Evolutionary conservation across 1,140 invertebrate genomes (phyloP).

Genomic region (Contarinia nasturtii): DNA sequence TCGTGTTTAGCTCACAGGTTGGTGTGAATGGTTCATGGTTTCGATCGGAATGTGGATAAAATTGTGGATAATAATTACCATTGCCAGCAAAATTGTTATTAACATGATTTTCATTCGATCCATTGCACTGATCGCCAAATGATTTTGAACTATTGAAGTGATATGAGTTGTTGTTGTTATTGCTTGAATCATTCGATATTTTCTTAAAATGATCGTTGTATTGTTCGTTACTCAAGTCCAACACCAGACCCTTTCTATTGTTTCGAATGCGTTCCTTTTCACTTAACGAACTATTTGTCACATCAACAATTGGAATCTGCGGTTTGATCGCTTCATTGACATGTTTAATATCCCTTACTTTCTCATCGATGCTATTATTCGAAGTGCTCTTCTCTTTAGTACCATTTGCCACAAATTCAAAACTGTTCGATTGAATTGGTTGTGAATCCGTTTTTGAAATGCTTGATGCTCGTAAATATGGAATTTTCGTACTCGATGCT

Average conservation of each 20-base stretch:
- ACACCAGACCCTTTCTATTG: constrained; percentile 35
- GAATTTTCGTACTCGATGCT: neutral
- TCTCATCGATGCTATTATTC: no score
- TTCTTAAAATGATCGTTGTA: constrained; percentile 13
- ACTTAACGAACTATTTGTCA: neutral
- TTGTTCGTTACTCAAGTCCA: constrained; percentile 41
- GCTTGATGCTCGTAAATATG: neutral
- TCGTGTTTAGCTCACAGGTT: constrained; percentile 21
- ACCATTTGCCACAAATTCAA: neutral
- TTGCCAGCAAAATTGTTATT: constrained; percentile 18
- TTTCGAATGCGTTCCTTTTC: constrained; percentile 2
- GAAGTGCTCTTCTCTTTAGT: constrained; percentile 1
- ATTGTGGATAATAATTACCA: constrained; percentile 23
- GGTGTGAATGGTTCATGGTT: constrained; percentile 22
- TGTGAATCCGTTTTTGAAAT: constrained; percentile 5
- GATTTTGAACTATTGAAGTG: neutral
- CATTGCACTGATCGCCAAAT: neutral
- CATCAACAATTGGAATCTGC: neutral
- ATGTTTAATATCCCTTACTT: no score
- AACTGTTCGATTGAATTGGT: neutral
- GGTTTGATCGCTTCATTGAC: neutral
- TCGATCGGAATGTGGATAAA: constrained; percentile 17
- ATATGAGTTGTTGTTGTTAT: neutral
- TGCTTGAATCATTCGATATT: neutral
- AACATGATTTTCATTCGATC: constrained; percentile 9